Conservation (phyloP, 1,140 invertebrate genomes). For the Dendrolimus punctatus region DNA sequence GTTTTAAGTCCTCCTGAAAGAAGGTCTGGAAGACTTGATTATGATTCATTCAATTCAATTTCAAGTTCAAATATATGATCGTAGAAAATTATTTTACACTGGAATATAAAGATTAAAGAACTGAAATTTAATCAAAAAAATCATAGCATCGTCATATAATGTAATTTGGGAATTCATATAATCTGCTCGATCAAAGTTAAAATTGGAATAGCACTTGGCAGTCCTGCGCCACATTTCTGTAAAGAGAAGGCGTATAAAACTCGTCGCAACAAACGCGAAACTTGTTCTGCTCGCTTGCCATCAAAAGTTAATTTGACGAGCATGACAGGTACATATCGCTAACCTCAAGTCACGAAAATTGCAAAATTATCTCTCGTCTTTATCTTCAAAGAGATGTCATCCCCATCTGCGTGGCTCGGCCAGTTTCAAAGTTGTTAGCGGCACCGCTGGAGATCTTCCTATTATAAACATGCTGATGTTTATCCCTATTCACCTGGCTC, state of each 20-base stretch:
- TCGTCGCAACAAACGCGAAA: conserved; percentile 30
- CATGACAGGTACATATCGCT: conserved; percentile 51
- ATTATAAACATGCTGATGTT: conserved; percentile 56
- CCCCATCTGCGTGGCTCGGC: conserved; percentile 47
- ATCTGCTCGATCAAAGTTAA: conserved; percentile 22
- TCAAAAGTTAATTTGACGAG: conserved; percentile 57
- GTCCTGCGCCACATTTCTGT: conserved; percentile 7
- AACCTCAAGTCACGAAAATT: conserved; percentile 57
- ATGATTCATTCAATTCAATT: too few relatives aligned
- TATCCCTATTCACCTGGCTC: conserved; percentile 42
- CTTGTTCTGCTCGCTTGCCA: conserved; percentile 26
- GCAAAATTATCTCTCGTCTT: conserved; percentile 66
- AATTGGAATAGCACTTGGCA: conserved; percentile 22
- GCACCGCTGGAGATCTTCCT: conserved; percentile 44
- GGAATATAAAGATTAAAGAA: background rate
- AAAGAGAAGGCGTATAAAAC: conserved; percentile 17
- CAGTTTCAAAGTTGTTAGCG: conserved; percentile 63
- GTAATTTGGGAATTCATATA: conserved; percentile 16
- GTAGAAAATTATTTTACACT: too few relatives aligned
- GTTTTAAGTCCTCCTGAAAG: too few relatives aligned
- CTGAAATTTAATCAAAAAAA: conserved; percentile 9
- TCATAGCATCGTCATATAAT: background rate
- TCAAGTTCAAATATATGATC: too few relatives aligned
- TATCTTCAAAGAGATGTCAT: conserved; percentile 71
- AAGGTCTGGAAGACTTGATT: too few relatives aligned